phyloP scores from a whole-genome alignment of 2,797 vertebrate genomes.

The Scolopax rusticola region DNA sequence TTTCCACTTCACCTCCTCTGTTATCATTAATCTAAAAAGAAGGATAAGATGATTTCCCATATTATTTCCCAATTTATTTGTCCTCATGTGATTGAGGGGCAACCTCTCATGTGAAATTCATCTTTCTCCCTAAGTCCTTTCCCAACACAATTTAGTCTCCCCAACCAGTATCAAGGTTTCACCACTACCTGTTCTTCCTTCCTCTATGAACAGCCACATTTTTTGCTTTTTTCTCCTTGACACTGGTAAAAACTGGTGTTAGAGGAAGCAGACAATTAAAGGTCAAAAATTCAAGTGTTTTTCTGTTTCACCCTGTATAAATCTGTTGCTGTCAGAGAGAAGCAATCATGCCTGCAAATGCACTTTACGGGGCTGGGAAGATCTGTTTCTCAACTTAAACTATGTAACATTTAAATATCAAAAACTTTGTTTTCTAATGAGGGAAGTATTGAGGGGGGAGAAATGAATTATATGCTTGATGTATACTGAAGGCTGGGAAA shows the following conservation, averaged over 20 bases:
- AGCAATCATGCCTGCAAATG: conserved; percentile 60
- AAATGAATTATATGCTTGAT: conserved; percentile 83
- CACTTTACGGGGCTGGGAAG: conserved; percentile 49
- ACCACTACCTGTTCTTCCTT: background rate
- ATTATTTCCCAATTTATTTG: background rate
- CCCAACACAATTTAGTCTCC: background rate
- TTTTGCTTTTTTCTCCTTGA: conserved; percentile 6
- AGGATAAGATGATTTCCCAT: background rate
- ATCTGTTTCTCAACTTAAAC: conserved; percentile 69
- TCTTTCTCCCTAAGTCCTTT: background rate
- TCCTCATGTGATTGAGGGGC: background rate
- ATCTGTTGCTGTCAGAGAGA: conserved; percentile 55
- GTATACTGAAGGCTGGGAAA: conserved; percentile 79
- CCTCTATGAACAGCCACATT: background rate
- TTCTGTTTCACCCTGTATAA: conserved; percentile 39
- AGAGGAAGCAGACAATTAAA: conserved; percentile 69
- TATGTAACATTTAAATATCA: conserved; percentile 79
- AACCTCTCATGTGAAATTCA: background rate
- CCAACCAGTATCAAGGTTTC: background rate
- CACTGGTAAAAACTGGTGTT: conserved; percentile 27
- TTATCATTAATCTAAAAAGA: background rate
- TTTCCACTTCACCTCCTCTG: background rate
- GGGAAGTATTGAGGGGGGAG: conserved; percentile 71
- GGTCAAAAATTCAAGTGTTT: conserved; percentile 69
- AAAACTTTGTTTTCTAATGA: conserved; percentile 81